A percentile compares a stretch with the other conserved stretches of the same genome.
Conservation (phyloP, 2,797 vertebrate genomes). For the Oreochromis grahami region DNA sequence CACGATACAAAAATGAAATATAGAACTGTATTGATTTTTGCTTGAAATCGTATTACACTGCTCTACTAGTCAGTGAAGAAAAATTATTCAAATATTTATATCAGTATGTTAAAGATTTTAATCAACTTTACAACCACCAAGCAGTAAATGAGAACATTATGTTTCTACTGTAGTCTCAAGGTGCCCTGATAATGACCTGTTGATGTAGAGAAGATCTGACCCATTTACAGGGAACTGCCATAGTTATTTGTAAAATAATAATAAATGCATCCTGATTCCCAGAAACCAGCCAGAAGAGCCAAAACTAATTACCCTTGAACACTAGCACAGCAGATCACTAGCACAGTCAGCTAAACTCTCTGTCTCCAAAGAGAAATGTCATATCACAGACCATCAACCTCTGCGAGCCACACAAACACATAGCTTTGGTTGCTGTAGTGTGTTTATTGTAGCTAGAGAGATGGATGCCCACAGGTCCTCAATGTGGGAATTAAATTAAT, state of each 20-base stretch:
- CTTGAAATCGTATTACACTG: not conserved
- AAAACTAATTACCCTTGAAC: conserved; percentile 41
- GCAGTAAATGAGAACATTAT: not conserved
- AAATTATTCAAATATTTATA: not conserved
- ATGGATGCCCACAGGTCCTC: not conserved
- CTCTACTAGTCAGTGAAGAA: not conserved
- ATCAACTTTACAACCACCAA: not conserved
- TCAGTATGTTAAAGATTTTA: not conserved
- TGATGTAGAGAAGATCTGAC: not conserved
- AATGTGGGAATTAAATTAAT: conserved; percentile 29
- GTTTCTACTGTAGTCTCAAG: not conserved
- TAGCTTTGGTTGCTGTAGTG: not conserved
- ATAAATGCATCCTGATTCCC: conserved; percentile 19
- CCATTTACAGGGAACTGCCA: not conserved
- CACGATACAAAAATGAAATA: not conserved
- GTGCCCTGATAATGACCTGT: not conserved
- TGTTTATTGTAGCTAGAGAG: conserved; percentile 11
- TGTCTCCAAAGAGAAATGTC: conserved; percentile 32
- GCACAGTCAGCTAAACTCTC: conserved; percentile 24
- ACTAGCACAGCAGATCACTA: conserved; percentile 28
- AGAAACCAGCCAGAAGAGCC: conserved; percentile 9
- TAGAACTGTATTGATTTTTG: not conserved
- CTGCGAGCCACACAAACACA: not conserved
- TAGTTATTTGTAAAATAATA: conserved; percentile 30
- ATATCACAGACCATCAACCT: conserved; percentile 15